Base-by-base conservation (phyloP, 2,797 vertebrate genomes). In the Echeneis naucrates region DNA sequence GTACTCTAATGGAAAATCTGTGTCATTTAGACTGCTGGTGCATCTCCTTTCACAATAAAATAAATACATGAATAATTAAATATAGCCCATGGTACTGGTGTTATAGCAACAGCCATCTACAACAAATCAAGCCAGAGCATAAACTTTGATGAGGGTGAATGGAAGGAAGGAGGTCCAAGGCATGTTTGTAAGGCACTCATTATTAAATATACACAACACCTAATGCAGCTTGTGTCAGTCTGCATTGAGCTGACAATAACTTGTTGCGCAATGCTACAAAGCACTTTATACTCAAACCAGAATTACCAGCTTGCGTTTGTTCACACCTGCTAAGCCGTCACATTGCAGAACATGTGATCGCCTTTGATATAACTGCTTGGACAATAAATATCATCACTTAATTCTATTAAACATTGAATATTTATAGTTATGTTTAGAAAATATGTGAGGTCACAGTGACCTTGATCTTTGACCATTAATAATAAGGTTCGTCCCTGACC, bases 1-100 rank as follows among this genome's bases (percentile, higher is more conserved):
- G 44, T 0, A 14, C 42, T 66, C 24, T 8, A 52, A 84, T 12
- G 58, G 45, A 63, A 66, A 33, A 44, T 54, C 17, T 26, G 24
- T 54, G 44, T 65, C n/a, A 74, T 61, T 68, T 40, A 50, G n/a
- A 50, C 19, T 26, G 13, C 47, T 21, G 27, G 16, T 21, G 0
- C 45, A 56, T 56, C 44, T 64, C 8, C 2, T 21, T 64, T 58
- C 24, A 33, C 16, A 45, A 32, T 53, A 40, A 10, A 47, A 51
- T 38, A 7, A 56, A 51, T 27, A 26, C 50, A 50, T 50, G 3
- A 24, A 27, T 30, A 52, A 30, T 17, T 8, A 35, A 62, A 33
- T 13, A 30, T 60, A 55, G 7, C 24, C 11, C 6, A 11, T 30
- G 33, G 12, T 47, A n/a, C 23, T 58, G 16, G 21, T 45, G 32